Evolutionary conservation across 2,888 invertebrate species (phyloP).

Genomic region (Caenorhabditis zanzibari): DNA sequence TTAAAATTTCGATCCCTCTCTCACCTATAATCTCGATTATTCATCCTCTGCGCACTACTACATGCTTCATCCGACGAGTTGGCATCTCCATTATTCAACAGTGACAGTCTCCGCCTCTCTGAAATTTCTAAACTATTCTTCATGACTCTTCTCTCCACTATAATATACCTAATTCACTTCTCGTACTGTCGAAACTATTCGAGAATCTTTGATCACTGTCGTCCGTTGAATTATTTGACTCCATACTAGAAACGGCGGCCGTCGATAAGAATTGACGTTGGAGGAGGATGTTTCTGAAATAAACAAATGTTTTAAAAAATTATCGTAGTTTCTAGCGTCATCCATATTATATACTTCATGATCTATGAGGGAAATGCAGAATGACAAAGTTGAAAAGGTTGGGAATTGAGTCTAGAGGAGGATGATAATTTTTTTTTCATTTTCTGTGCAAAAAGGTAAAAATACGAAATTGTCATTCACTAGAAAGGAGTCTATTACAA

Average conservation of each 20-base stretch:
- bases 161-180: slow-evolving; percentile 69
- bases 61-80: slow-evolving; percentile 64
- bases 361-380: background rate
- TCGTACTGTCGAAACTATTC: slow-evolving; percentile 70
- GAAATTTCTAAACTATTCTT: slow-evolving; percentile 6
- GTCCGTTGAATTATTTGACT: slow-evolving; percentile 71
- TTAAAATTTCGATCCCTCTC: background rate
- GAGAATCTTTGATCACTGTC: slow-evolving; percentile 70
- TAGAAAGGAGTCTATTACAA: slow-evolving; percentile 18
- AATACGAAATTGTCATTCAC: slow-evolving; percentile 1
- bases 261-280: slow-evolving; percentile 75
- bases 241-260: slow-evolving; percentile 70
- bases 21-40: slow-evolving; percentile 68
- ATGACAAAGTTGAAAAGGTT: slow-evolving; percentile 27
- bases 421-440: background rate
- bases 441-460: background rate
- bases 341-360: background rate
- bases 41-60: slow-evolving; percentile 35
- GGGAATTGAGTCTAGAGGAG: background rate
- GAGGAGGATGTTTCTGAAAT: slow-evolving; percentile 68
- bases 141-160: background rate
- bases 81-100: slow-evolving; percentile 62
- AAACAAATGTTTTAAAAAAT: background rate
- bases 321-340: slow-evolving; percentile 19
- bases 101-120: slow-evolving; percentile 70